Conservation (phyloP, 2,113 vertebrate species). For the Mionectes macconnelli region DNA sequence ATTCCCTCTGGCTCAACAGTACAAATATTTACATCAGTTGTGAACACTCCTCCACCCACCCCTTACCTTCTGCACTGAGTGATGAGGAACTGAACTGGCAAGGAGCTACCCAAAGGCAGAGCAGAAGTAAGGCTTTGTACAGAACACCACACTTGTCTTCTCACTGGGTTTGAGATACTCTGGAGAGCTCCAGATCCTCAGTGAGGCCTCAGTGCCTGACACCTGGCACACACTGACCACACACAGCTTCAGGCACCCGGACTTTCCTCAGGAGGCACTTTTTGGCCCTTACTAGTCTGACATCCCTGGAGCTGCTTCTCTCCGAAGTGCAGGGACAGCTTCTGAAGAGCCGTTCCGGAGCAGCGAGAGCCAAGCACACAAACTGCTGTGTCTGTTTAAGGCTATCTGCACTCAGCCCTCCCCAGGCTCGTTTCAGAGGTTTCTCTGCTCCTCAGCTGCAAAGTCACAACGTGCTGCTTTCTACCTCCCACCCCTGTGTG, state of each 20-base stretch:
- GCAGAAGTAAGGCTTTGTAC: constrained; percentile 15
- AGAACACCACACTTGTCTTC: background rate
- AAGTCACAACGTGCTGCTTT: background rate
- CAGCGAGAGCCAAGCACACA: background rate
- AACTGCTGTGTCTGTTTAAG: background rate
- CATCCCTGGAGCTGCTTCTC: constrained; percentile 4
- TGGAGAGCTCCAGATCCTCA: background rate
- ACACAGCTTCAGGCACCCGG: background rate
- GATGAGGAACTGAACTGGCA: background rate
- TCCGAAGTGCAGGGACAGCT: constrained; percentile 43
- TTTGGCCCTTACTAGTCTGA: background rate
- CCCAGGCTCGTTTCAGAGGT: background rate
- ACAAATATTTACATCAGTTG: constrained; percentile 46
- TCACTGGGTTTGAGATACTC: background rate
- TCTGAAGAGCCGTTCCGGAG: background rate
- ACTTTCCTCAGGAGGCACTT: background rate
- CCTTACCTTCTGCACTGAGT: constrained; percentile 18
- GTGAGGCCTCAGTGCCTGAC: background rate
- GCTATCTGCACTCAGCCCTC: background rate
- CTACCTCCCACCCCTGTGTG: background rate
- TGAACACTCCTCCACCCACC: constrained; percentile 33
- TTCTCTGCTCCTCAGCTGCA: background rate
- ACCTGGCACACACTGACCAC: background rate
- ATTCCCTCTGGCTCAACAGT: constrained; percentile 6
- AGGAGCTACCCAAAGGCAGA: constrained; percentile 29